Evolutionary conservation across 1,140 invertebrate species (phyloP).

Genomic region (Euschistus heros): DNA sequence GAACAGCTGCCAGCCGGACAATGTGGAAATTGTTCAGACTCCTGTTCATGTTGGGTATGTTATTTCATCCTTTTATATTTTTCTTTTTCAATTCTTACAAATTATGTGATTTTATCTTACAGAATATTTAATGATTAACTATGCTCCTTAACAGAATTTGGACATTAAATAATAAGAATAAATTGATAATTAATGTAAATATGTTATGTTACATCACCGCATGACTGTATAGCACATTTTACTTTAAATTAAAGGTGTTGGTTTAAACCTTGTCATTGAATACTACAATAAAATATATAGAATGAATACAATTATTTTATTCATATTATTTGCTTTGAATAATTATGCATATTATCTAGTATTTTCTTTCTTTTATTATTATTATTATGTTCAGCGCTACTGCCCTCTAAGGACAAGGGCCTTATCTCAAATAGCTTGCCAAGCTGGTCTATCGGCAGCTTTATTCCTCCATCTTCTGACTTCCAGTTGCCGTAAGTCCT

Average conservation of each 20-base stretch:
- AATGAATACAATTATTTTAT: too few species aligned
- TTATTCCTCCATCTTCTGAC: too few species aligned
- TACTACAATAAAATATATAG: too few species aligned
- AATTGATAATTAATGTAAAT: slow-evolving; percentile 8
- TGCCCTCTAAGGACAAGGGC: too few species aligned
- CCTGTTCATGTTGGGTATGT: slow-evolving; percentile 72
- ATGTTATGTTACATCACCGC: slow-evolving; percentile 21
- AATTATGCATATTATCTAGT: too few species aligned
- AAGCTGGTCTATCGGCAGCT: too few species aligned
- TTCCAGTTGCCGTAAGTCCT: too few species aligned
- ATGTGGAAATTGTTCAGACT: slow-evolving; percentile 73
- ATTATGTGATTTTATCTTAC: neutral
- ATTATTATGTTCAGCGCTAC: too few species aligned
- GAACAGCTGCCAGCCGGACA: slow-evolving; percentile 53
- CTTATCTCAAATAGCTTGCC: too few species aligned
- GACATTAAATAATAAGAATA: neutral
- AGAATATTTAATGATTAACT: neutral
- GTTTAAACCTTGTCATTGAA: neutral
- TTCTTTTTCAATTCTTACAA: neutral
- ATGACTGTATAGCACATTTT: slow-evolving; percentile 23
- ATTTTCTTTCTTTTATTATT: too few species aligned
- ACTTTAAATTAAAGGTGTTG: neutral
- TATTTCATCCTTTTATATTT: neutral
- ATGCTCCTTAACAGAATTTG: neutral
- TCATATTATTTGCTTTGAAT: too few species aligned